Base-by-base conservation (phyloP, 2,113 vertebrate species). In the Ophiodon elongatus region DNA sequence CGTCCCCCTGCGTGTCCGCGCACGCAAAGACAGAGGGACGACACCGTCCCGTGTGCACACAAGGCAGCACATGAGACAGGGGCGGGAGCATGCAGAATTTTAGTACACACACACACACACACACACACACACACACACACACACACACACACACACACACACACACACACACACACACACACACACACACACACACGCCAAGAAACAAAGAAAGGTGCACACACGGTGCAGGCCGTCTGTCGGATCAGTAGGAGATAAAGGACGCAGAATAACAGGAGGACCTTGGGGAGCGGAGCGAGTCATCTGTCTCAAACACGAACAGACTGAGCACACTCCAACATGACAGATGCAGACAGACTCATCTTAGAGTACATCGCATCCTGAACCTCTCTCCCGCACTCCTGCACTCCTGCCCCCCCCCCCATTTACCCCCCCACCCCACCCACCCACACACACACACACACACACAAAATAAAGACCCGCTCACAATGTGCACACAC, bases 231-330 rank as follows among this genome's bases (percentile, higher is more conserved):
- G 72, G 84, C 88, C 77, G 76, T 85, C 83, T 94, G 91, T 89
- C 57, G 64, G 89, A 89, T 93, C 87, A 85, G 91, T 73, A 25
- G 85, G 90, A 88, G 91, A 94, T 93, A 91, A 93, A 90, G 91
- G 92, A 94, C 88, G 91, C 93, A 90, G 92, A 94, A 94, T 92
- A 95, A 94, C 88, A 89, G 80, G 85, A 75, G 83, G 90, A 92
- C 93, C 93, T 89, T 82, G 82, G 93, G 92, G 93, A 94, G 73
- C 81, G 3, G 79, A 92, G 87, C 83, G 90, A 93, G 91, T 94
- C 94, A 93, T 94, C 93, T 89, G 93, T 94, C 93, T 94, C 92
- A 95, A 94, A 93, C 91, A 80, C 4, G 82, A 93, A 91, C 88
- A 94, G 93, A 94, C 93, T 92, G 92, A 91, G 91, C 89, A 39